These are phyloP conservation scores for Archilochus colubris DNA, from an alignment of 2,113 vertebrate species.

Conservation along the genomic window DNA sequence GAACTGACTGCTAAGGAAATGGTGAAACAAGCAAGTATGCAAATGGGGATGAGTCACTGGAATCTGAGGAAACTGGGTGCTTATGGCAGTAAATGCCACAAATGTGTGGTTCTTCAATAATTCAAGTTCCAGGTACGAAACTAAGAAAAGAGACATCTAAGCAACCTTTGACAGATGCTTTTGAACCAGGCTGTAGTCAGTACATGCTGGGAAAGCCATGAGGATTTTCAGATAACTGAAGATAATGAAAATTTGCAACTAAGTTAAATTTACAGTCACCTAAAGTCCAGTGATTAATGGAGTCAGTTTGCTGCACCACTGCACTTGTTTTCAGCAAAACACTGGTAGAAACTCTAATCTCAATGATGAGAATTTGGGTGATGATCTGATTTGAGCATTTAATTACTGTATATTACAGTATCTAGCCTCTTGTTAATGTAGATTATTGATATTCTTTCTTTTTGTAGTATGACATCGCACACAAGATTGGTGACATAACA, in stretches of 20 bases:
- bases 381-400: background rate
- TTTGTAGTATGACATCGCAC: conserved; percentile 75
- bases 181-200: background rate
- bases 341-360: background rate
- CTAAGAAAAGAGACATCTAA: background rate
- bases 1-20: background rate
- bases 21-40: background rate
- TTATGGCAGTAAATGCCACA: background rate
- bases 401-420: background rate
- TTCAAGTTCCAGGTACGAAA: background rate
- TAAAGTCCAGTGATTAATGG: background rate
- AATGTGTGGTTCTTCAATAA: background rate
- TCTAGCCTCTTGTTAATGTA: background rate
- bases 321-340: background rate
- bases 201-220: background rate
- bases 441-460: conserved; percentile 71
- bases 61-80: background rate
- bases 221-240: background rate
- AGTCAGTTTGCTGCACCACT: background rate
- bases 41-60: background rate
- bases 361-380: background rate
- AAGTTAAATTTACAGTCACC: background rate
- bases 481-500: conserved; percentile 77
- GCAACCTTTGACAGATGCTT: background rate
- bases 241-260: background rate